Conservation (phyloP, 2,113 vertebrate genomes). For the Oncorhynchus masou region DNA sequence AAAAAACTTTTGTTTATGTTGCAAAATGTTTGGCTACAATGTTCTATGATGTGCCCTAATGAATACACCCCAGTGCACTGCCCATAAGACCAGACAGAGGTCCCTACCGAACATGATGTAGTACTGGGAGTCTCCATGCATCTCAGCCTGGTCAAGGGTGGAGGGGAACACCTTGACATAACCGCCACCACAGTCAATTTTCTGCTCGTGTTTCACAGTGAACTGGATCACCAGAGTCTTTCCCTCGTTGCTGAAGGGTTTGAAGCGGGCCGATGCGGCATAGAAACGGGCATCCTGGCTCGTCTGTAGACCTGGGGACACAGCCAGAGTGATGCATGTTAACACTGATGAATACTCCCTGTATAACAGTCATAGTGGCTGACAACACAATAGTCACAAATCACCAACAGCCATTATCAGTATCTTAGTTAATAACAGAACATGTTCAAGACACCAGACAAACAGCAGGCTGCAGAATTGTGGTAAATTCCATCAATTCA, state of each 20-base stretch:
- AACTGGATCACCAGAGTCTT: constrained; percentile 75
- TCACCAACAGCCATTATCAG: no score
- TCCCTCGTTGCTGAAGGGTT: constrained; percentile 75
- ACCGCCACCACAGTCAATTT: constrained; percentile 78
- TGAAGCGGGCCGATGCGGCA: constrained; percentile 72
- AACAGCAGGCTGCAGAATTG: no score
- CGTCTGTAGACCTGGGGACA: constrained; percentile 72
- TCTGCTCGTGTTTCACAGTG: constrained; percentile 80
- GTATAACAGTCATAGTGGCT: not conserved
- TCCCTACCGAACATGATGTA: constrained; percentile 69
- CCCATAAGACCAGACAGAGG: not conserved
- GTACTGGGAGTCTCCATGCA: constrained; percentile 71
- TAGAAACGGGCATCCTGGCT: constrained; percentile 76
- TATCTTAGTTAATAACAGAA: no score
- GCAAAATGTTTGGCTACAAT: no score
- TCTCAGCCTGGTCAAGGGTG: constrained; percentile 67
- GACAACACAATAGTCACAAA: no score
- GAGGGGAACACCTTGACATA: constrained; percentile 78
- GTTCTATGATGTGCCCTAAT: no score
- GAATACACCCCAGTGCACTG: no score
- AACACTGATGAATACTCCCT: not conserved
- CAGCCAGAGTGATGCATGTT: not conserved
- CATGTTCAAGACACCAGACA: no score
- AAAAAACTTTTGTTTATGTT: no score
- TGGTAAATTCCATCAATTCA: no score